A percentile compares a stretch with the other conserved stretches of the same genome.
Evolutionary conservation across 2,888 invertebrate species (phyloP).

Genomic region (Drosophila vallismaia): DNA sequence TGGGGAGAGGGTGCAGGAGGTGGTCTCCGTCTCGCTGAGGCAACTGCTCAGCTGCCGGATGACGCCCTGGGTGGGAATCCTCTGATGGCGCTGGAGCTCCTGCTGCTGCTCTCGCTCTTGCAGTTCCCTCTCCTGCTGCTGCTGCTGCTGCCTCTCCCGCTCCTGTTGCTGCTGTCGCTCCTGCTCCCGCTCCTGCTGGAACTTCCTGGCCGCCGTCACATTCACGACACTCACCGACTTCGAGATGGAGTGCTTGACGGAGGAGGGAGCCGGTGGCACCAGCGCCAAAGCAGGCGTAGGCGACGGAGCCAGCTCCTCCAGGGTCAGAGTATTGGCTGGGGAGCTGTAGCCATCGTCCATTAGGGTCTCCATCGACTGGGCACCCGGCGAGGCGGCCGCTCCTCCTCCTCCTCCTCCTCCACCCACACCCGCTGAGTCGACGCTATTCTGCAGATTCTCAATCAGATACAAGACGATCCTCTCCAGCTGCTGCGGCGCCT

Average conservation of each 20-base stretch:
- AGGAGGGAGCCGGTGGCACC: slow-evolving; percentile 82
- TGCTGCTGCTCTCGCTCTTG: slow-evolving; percentile 63
- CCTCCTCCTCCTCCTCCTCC: neutral
- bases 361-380: slow-evolving; percentile 38
- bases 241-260: slow-evolving; percentile 83
- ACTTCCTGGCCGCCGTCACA: slow-evolving; percentile 79
- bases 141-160: slow-evolving; percentile 54
- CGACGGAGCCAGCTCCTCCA: slow-evolving; percentile 60
- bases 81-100: slow-evolving; percentile 43
- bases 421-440: slow-evolving; percentile 5
- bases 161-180: slow-evolving; percentile 59
- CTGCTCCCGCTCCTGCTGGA: slow-evolving; percentile 67
- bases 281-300: slow-evolving; percentile 79
- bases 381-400: slow-evolving; percentile 17
- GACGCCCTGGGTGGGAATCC: slow-evolving; percentile 22
- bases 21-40: slow-evolving; percentile 52
- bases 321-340: slow-evolving; percentile 39
- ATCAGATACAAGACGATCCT: slow-evolving; percentile 89
- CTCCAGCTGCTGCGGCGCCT: slow-evolving; percentile 89
- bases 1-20: slow-evolving; percentile 64
- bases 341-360: slow-evolving; percentile 49
- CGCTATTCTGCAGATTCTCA: slow-evolving; percentile 84
- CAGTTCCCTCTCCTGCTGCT: slow-evolving; percentile 41
- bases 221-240: slow-evolving; percentile 84
- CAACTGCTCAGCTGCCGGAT: slow-evolving; percentile 54